These are phyloP conservation scores for Hypsibius dujardini DNA, from an alignment of 1,140 invertebrate genomes.

Conservation along the genomic window DNA sequence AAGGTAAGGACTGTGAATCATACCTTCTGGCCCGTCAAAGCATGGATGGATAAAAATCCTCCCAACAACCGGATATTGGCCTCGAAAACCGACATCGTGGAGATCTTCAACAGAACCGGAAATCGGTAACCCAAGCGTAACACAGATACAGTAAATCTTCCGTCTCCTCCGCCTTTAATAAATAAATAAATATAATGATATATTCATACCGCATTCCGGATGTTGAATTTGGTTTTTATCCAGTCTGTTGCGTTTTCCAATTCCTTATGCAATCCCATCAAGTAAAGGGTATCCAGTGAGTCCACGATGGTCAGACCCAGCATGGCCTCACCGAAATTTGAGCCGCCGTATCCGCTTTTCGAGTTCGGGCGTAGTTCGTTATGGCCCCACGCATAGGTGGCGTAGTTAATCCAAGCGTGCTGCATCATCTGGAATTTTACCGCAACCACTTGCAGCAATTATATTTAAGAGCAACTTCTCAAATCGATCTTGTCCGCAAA, in stretches of 20 bases:
- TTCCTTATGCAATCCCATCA: constrained; percentile 88
- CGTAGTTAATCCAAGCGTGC: constrained; percentile 88
- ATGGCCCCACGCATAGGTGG: constrained; percentile 87
- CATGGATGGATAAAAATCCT: constrained; percentile 74
- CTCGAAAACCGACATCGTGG: constrained; percentile 91
- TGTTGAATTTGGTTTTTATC: constrained; percentile 68
- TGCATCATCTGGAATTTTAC: constrained; percentile 31
- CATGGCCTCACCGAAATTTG: constrained; percentile 65
- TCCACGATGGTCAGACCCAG: constrained; percentile 92
- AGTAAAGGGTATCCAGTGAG: constrained; percentile 82
- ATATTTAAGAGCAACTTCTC: too few relatives aligned
- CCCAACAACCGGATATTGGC: constrained; percentile 94
- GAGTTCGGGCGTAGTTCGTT: constrained; percentile 88
- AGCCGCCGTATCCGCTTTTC: constrained; percentile 66
- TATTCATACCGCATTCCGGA: constrained; percentile 48
- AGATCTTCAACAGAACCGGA: constrained; percentile 43
- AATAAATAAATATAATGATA: neutral
- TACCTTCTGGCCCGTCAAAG: constrained; percentile 70
- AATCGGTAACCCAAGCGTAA: neutral
- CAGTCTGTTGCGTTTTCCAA: constrained; percentile 79
- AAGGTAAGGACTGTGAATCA: constrained; percentile 19
- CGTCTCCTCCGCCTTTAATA: too few relatives aligned
- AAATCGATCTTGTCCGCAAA: too few relatives aligned
- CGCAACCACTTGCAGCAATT: too few relatives aligned
- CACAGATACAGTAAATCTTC: neutral